These are phyloP conservation scores for Colinus virginianus DNA, from an alignment of 2,113 vertebrate species.

Conservation along the genomic window DNA sequence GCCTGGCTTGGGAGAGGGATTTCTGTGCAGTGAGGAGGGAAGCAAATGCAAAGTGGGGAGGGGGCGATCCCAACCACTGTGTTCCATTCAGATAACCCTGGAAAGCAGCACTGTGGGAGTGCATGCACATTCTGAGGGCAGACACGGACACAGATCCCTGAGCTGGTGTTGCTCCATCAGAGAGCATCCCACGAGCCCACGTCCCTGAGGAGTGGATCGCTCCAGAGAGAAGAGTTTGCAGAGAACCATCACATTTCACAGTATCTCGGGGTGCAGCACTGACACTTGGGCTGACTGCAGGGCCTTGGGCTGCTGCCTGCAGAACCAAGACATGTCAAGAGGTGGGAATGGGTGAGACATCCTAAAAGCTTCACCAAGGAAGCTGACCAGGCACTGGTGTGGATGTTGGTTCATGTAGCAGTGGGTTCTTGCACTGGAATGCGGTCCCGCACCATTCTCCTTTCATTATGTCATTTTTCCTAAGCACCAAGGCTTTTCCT, in stretches of 20 bases:
- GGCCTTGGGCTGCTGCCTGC: rapidly evolving
- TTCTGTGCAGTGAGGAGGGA: neutral
- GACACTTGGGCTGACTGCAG: neutral
- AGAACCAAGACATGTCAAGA: rapidly evolving
- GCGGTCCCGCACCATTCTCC: neutral
- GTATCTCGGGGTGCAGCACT: rapidly evolving
- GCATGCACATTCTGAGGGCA: neutral
- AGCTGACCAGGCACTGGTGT: rapidly evolving
- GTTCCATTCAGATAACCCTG: rapidly evolving
- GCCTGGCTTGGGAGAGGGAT: neutral
- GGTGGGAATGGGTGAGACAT: rapidly evolving
- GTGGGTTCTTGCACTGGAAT: neutral
- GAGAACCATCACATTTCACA: neutral
- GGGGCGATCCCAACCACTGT: neutral
- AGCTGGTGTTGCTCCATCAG: neutral
- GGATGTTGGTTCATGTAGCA: neutral
- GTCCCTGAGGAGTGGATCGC: neutral
- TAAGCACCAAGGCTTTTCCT: neutral
- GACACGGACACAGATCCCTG: neutral
- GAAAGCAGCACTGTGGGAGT: neutral
- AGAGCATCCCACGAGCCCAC: neutral
- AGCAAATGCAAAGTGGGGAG: rapidly evolving
- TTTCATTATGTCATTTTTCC: neutral
- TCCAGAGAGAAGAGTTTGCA: neutral
- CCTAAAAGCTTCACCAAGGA: neutral